phyloP scores from a whole-genome alignment of 2,797 vertebrate species.

The Pseudopleuronectes americanus region DNA sequence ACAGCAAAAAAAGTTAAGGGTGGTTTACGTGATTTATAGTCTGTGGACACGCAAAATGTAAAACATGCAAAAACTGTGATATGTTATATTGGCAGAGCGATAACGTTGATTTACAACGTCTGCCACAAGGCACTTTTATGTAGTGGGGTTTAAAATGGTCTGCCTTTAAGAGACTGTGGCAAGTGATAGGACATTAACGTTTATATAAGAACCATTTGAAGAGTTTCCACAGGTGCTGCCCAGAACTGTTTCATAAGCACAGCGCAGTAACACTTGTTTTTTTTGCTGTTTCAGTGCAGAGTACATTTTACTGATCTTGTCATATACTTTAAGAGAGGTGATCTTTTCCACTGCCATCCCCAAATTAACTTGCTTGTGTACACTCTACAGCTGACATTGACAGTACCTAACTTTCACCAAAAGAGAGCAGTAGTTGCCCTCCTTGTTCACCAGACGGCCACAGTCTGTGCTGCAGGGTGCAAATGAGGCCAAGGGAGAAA shows the following conservation, averaged over 20 bases:
- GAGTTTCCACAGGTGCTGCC: slow-evolving; percentile 19
- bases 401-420: slow-evolving; percentile 43
- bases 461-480: slow-evolving; percentile 53
- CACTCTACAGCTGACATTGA: too few relatives aligned
- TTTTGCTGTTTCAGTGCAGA: background rate
- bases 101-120: slow-evolving; percentile 32
- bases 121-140: slow-evolving; percentile 30
- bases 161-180: background rate
- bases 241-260: slow-evolving; percentile 17
- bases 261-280: background rate
- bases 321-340: too few relatives aligned
- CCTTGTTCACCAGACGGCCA: slow-evolving; percentile 12
- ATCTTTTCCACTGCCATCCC: too few relatives aligned
- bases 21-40: slow-evolving; percentile 4
- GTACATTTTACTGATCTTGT: background rate
- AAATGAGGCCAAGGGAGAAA: slow-evolving; percentile 67
- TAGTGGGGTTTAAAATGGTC: background rate
- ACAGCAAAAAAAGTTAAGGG: background rate
- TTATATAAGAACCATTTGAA: slow-evolving; percentile 11
- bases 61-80: slow-evolving; percentile 22
- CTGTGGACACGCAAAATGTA: slow-evolving; percentile 17
- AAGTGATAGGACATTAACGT: slow-evolving; percentile 13
- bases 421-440: slow-evolving; percentile 63
- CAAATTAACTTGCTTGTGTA: background rate
- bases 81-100: slow-evolving; percentile 1